Base-by-base conservation (phyloP, 2,888 invertebrate species). In the Sepiola atlantica region DNA sequence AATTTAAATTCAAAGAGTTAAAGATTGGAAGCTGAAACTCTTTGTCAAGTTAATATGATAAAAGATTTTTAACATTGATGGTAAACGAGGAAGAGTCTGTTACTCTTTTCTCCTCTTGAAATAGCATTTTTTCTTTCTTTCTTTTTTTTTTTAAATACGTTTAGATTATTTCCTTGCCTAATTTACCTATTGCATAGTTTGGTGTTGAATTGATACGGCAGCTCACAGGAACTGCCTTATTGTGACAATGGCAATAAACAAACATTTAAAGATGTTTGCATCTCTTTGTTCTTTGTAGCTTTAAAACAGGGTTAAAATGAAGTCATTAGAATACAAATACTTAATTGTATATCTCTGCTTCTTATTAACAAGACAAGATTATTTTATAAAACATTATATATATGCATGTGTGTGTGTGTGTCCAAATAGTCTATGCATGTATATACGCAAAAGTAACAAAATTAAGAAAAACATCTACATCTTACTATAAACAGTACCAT, bases 311-410 rank as follows among this genome's bases (percentile, higher is more conserved):
- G n/a, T 55, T n/a, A 55, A 92, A 92, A 92, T 45, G 8, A n/a
- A 92, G 28, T 45, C n/a, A n/a, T 54, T 92, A 55, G 92, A 8
- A 55, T 54, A 54, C n/a, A 28, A 55, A 54, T 92, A 28, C 54
- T 55, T 28, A 92, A 92, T 54, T 45, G 92, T 92, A 28, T 92
- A 92, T 54, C n/a, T 55, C 54, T 92, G 92, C 92, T 92, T 92
- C 92, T 92, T 92, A 54, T 55, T 92, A 55, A 54, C 28, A 92
- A 35, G 91, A 91, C 54, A 55, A 92, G 55, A 54, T 55, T 55
- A 54, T 45, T 92, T 92, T 28, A 92, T 54, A n/a, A 92, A 28
- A 54, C 24, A 55, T 92, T 55, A n/a, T 28, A 54, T 54, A 92
- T 45, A 45, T 92, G 21, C 45, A 54, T n/a, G 28, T 24, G 35